Evolutionary conservation across 2,797 vertebrate species (phyloP).

Genomic region (Petrocephalus schoutedeni): DNA sequence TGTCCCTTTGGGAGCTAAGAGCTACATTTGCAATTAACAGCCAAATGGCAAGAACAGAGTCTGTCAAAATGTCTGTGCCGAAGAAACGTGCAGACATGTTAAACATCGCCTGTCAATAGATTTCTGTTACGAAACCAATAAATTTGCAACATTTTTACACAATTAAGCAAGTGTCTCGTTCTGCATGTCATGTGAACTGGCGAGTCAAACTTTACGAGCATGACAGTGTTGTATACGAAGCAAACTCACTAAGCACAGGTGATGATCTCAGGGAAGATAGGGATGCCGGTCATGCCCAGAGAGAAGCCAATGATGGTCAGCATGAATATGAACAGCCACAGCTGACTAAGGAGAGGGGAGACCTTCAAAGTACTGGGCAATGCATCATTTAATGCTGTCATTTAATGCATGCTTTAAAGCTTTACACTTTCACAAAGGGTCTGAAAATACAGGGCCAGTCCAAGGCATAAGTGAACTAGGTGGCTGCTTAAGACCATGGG

Average conservation of each 20-base stretch:
- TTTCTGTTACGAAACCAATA: too few species aligned
- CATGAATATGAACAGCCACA: conserved; percentile 81
- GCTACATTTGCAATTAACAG: too few species aligned
- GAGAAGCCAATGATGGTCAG: conserved; percentile 78
- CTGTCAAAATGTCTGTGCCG: too few species aligned
- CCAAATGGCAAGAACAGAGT: too few species aligned
- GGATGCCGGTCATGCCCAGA: conserved; percentile 77
- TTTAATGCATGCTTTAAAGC: background rate
- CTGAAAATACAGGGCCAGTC: background rate
- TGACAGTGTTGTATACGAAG: background rate
- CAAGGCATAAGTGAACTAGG: background rate
- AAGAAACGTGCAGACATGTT: too few species aligned
- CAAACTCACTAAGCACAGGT: conserved; percentile 78
- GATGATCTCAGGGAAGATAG: conserved; percentile 84
- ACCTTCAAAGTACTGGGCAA: background rate
- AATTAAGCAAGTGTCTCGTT: background rate
- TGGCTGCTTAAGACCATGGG: background rate
- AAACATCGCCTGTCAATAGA: too few species aligned
- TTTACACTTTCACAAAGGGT: background rate
- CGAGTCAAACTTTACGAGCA: background rate
- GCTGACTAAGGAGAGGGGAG: conserved; percentile 64
- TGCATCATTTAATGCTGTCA: background rate
- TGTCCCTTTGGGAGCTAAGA: too few species aligned
- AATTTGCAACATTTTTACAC: background rate
- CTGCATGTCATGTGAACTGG: background rate